Conservation (phyloP, 1,140 invertebrate genomes). For the Dinothrombium tinctorium region DNA sequence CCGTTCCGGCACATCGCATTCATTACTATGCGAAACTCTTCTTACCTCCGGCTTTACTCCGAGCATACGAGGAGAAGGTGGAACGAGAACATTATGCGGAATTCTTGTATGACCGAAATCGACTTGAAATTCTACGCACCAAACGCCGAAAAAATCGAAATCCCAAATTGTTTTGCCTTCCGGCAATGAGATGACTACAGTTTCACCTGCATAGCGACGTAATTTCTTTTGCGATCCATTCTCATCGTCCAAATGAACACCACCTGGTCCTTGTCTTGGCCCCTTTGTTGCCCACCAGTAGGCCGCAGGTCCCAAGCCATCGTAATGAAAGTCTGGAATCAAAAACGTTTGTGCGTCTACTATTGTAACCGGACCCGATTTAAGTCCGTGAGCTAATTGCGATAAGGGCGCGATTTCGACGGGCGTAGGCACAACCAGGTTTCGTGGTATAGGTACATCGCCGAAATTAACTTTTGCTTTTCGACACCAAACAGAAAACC, state of each 20-base stretch:
- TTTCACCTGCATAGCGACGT: conserved; percentile 50
- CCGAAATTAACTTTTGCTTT: conserved; percentile 74
- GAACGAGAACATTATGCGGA: conserved; percentile 40
- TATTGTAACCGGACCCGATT: conserved; percentile 56
- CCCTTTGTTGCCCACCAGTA: conserved; percentile 73
- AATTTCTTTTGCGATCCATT: conserved; percentile 47
- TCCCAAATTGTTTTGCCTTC: conserved; percentile 52
- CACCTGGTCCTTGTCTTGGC: conserved; percentile 26
- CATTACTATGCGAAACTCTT: too few species aligned
- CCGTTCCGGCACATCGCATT: too few species aligned
- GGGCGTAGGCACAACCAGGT: conserved; percentile 36
- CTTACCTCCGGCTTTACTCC: conserved; percentile 69
- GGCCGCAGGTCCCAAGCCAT: conserved; percentile 67
- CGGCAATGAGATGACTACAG: conserved; percentile 59
- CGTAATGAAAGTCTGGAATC: conserved; percentile 61
- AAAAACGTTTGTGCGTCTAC: conserved; percentile 73
- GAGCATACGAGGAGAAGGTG: conserved; percentile 72
- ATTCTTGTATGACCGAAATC: conserved; percentile 66
- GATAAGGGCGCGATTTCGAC: conserved; percentile 28
- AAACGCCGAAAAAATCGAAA: conserved; percentile 61
- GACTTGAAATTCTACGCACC: conserved; percentile 64
- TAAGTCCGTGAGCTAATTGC: conserved; percentile 35
- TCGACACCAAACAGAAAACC: conserved; percentile 68
- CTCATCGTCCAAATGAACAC: conserved; percentile 53
- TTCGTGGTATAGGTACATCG: conserved; percentile 45